Conservation (phyloP, 2,888 invertebrate species). For the Caenorhabditis japonica region DNA sequence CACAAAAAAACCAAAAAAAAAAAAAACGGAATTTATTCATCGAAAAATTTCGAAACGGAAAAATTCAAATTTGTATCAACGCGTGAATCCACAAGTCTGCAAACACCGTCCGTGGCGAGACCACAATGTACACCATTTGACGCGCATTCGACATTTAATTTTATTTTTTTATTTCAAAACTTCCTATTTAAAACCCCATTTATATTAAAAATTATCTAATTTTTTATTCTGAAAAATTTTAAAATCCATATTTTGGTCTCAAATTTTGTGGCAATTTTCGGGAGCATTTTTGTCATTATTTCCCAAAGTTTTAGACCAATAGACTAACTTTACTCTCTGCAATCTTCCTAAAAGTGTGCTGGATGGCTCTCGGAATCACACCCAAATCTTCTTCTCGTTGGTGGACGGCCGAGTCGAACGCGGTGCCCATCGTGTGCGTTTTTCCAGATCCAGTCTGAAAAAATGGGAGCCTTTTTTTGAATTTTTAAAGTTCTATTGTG, state of each 20-base stretch:
- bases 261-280: too few species aligned
- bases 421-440: conserved; percentile 98
- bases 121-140: too few species aligned
- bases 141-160: too few species aligned
- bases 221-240: too few species aligned
- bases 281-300: too few species aligned
- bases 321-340: conserved; percentile 44
- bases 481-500: too few species aligned
- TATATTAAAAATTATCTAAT: neutral
- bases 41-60: too few species aligned
- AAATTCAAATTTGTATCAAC: too few species aligned
- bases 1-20: neutral
- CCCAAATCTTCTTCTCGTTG: conserved; percentile 81
- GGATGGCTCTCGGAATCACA: conserved; percentile 94
- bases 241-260: neutral
- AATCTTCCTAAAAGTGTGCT: conserved; percentile 86
- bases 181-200: neutral
- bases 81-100: too few species aligned
- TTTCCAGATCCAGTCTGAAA: conserved; percentile 95
- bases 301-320: too few species aligned
- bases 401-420: conserved; percentile 84
- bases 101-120: too few species aligned
- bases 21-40: neutral
- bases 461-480: too few species aligned
- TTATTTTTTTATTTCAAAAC: neutral